Base-by-base conservation (phyloP, 1,140 invertebrate genomes). In the Heterodera carotae region DNA sequence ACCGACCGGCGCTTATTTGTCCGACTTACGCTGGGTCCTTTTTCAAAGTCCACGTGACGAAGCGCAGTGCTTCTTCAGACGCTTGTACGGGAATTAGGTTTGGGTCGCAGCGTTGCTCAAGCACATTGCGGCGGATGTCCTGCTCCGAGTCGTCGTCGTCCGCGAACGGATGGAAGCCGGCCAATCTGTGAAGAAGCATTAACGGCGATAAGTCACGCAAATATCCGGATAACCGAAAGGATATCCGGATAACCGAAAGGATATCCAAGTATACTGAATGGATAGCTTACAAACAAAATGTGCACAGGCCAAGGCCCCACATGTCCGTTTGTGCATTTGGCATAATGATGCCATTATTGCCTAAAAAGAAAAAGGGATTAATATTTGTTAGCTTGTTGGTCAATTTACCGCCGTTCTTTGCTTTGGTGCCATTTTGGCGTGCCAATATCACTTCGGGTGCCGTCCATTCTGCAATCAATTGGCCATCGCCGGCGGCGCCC, bases 1-100 rank as follows among this genome's bases (percentile, higher is more conserved):
- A n/a, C n/a, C n/a, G n/a, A n/a, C n/a, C 59, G 33, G n/a, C 15
- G 43, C 18, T 39, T 67, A 69, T 77, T 22, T 7, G 43, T 33
- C 72, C n/a, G n/a, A n/a, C 80, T 64, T 75, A 87, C 77, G 71
- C 56, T 67, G 80, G 82, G 70, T 81, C 82, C 81, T 94, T 92
- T 90, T 98, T 98, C 89, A 99, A 94, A 34, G 97, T 90, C 77
- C 94, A 91, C 92, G 96, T 96, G 31, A 98, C 91, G 90, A 99
- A 98, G 76, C 95, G 91, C 0, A 95, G 93, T 5, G 92, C 93
- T 89, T 98, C 96, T 88, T 94, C 94, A 22, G 94, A 95, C 33
- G 96, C 91, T 89, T 97, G 94, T 84, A 95, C 94, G 87, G 93
- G 96, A 0, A 99, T 91, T 89, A 95, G 92, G 85, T 97, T 95